These are phyloP conservation scores for Scrobipalpa costella DNA, from an alignment of 2,888 invertebrate genomes.

Conservation along the genomic window DNA sequence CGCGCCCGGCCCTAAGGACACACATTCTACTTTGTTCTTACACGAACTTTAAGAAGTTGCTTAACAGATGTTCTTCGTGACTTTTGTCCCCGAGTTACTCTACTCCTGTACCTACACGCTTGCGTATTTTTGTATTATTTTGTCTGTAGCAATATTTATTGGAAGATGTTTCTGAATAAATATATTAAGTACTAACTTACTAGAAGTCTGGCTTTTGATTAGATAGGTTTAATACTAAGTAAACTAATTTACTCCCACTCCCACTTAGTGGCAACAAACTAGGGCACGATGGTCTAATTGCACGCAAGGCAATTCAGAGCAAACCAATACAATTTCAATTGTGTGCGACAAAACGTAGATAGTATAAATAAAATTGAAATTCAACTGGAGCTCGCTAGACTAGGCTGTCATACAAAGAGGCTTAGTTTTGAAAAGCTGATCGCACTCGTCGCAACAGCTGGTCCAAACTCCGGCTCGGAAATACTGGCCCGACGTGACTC, in stretches of 20 bases:
- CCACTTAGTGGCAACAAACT: not conserved
- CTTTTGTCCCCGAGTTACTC: slow-evolving; percentile 54
- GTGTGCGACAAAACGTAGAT: slow-evolving; percentile 9
- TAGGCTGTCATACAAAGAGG: slow-evolving; percentile 27
- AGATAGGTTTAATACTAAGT: not conserved
- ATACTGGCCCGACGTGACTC: slow-evolving; percentile 64
- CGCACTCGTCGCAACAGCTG: slow-evolving; percentile 39
- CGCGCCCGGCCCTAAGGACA: slow-evolving; percentile 60
- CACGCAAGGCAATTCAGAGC: not conserved
- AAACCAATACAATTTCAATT: slow-evolving; percentile 5
- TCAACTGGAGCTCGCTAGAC: slow-evolving; percentile 16
- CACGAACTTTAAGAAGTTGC: slow-evolving; percentile 66
- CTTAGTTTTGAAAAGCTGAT: slow-evolving; percentile 38
- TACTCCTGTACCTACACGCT: slow-evolving; percentile 49
- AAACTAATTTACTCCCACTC: not conserved
- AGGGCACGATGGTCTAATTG: not conserved
- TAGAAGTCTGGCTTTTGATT: not conserved
- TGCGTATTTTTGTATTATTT: slow-evolving; percentile 43
- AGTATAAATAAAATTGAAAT: slow-evolving; percentile 21
- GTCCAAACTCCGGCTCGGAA: slow-evolving; percentile 28
- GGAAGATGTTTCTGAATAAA: not conserved
- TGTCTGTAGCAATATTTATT: slow-evolving; percentile 15
- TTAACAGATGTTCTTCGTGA: slow-evolving; percentile 72
- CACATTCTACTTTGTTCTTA: slow-evolving; percentile 68
- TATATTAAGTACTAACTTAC: not conserved